Conservation (phyloP, 1,140 invertebrate species). For the Marisa cornuarietis region DNA sequence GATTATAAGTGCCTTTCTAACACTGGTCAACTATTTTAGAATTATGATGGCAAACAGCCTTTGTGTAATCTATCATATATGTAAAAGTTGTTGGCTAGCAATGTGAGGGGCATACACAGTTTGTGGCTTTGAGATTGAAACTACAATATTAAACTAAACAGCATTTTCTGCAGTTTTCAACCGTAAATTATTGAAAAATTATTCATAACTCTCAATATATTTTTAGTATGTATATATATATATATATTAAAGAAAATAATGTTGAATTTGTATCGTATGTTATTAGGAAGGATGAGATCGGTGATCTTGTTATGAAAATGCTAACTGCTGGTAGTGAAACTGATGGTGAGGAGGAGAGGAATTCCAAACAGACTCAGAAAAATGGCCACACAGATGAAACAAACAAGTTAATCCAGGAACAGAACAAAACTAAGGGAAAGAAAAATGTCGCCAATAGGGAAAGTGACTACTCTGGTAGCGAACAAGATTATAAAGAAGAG, state of each 20-base stretch:
- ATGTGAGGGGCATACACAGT: no score
- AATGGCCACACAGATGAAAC: neutral
- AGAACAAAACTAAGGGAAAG: neutral
- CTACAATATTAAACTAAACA: neutral
- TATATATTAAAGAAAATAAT: neutral
- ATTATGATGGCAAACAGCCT: neutral
- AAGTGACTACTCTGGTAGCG: neutral
- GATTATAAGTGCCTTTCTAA: slow-evolving; percentile 2
- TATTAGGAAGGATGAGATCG: slow-evolving; percentile 12
- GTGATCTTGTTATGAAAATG: slow-evolving; percentile 15
- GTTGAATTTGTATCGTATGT: neutral
- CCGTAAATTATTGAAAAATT: neutral
- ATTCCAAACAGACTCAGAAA: neutral
- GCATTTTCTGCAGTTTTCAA: neutral
- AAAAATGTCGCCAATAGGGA: neutral
- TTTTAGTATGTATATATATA: neutral
- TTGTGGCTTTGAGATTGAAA: neutral
- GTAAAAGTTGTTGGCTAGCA: no score
- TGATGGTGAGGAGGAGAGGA: slow-evolving; percentile 9
- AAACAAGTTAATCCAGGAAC: neutral
- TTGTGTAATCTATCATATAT: no score
- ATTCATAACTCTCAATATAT: neutral
- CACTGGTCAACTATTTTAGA: neutral
- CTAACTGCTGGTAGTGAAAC: neutral
- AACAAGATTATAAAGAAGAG: slow-evolving; percentile 13